phyloP scores from a whole-genome alignment of 1,140 invertebrate species.

The Gyrodactylus bullatarudis region DNA sequence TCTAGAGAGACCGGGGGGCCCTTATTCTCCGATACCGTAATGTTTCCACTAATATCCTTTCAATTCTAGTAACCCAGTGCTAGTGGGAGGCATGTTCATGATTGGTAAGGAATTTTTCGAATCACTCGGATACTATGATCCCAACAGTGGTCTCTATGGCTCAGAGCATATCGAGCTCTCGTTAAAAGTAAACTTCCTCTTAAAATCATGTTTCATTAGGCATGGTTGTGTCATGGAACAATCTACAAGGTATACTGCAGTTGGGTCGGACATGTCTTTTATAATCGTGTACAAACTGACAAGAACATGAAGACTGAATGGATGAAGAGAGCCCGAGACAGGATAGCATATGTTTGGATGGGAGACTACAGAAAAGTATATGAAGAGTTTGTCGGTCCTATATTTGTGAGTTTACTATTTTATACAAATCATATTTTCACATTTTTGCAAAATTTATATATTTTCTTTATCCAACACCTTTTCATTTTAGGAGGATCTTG shows the following conservation, averaged over 20 bases:
- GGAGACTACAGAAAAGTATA: conserved; percentile 56
- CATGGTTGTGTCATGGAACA: conserved; percentile 29
- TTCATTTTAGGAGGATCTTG: conserved; percentile 29
- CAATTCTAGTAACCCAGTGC: not conserved
- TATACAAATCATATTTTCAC: too few species aligned
- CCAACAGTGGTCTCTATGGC: not conserved
- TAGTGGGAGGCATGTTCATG: not conserved
- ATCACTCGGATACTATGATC: not conserved
- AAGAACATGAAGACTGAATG: conserved; percentile 58
- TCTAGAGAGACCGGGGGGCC: too few species aligned
- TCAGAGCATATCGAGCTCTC: too few species aligned
- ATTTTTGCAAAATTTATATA: too few species aligned
- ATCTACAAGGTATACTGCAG: conserved; percentile 33
- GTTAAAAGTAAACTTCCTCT: too few species aligned
- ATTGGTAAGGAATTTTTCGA: not conserved
- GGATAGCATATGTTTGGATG: conserved; percentile 33
- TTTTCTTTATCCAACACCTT: not conserved
- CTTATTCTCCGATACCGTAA: too few species aligned
- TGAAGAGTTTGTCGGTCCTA: conserved; percentile 27
- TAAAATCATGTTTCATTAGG: conserved; percentile 11
- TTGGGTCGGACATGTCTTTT: conserved; percentile 28
- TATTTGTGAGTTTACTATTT: not conserved
- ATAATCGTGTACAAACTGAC: conserved; percentile 20
- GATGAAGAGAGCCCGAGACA: conserved; percentile 33
- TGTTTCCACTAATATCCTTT: too few species aligned